Evolutionary conservation across 2,888 invertebrate genomes (phyloP).

Genomic region (Parelbella ahira): DNA sequence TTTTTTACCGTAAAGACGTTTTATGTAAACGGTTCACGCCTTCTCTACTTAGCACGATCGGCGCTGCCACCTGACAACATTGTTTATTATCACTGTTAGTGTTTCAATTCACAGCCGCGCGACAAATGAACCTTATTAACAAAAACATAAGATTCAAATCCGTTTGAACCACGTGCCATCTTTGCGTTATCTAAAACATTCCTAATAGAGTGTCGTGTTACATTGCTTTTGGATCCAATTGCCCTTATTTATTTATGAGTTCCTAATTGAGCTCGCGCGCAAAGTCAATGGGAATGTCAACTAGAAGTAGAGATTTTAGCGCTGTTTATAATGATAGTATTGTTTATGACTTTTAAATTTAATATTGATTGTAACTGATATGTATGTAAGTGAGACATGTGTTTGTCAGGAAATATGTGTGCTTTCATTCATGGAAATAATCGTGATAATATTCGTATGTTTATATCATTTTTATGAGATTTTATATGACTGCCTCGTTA

Average conservation of each 20-base stretch:
- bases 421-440: no score
- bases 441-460: no score
- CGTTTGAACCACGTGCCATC: background rate
- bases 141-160: slow-evolving; percentile 1
- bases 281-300: slow-evolving; percentile 14
- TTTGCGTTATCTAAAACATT: background rate
- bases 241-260: slow-evolving; percentile 22
- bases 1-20: slow-evolving; percentile 1
- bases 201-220: slow-evolving; percentile 22
- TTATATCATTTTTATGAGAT: no score
- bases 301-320: slow-evolving; percentile 2
- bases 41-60: slow-evolving; percentile 12
- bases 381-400: no score
- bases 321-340: background rate
- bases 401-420: no score
- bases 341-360: background rate
- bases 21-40: background rate
- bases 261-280: slow-evolving; percentile 19
- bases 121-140: background rate
- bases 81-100: slow-evolving; percentile 20
- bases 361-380: no score
- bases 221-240: slow-evolving; percentile 23
- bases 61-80: slow-evolving; percentile 19
- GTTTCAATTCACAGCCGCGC: background rate
- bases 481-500: no score